Evolutionary conservation across 2,113 vertebrate species (phyloP).

Genomic region (Pseudolaguvia tuberculata): DNA sequence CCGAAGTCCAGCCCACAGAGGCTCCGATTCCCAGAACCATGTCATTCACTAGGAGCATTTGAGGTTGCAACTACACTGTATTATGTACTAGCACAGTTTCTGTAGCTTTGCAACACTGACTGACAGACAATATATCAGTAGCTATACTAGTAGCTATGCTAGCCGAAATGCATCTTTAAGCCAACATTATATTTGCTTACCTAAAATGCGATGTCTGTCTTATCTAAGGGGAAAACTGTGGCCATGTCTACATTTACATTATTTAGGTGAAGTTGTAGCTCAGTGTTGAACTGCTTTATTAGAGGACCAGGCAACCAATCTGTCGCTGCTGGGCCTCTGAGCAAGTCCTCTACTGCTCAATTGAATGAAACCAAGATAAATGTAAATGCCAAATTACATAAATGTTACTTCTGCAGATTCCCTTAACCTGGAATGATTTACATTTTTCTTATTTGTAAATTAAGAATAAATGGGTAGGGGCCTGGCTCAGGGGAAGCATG

Average conservation of each 20-base stretch:
- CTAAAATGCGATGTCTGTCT: constrained; percentile 51
- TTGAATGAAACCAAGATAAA: too few relatives aligned
- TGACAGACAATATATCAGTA: constrained; percentile 30
- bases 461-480: too few relatives aligned
- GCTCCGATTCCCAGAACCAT: constrained; percentile 2
- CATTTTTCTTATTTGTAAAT: too few relatives aligned
- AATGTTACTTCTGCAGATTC: too few relatives aligned
- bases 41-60: constrained; percentile 33
- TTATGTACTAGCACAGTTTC: constrained; percentile 50
- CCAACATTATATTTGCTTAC: constrained; percentile 45
- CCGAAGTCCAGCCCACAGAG: background rate
- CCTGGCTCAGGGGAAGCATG: background rate
- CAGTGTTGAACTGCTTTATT: too few relatives aligned
- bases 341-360: too few relatives aligned
- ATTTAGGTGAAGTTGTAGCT: too few relatives aligned
- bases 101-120: constrained; percentile 54
- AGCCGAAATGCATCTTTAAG: constrained; percentile 18
- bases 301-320: too few relatives aligned
- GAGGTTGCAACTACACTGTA: background rate
- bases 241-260: background rate
- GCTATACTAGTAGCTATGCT: constrained; percentile 23
- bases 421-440: too few relatives aligned
- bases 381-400: too few relatives aligned
- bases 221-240: constrained; percentile 44
- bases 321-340: too few relatives aligned